A percentile compares a stretch with the other conserved stretches of the same genome.
These are phyloP conservation scores for Natrix natrix DNA, from an alignment of 2,797 vertebrate species.

Conservation along the genomic window DNA sequence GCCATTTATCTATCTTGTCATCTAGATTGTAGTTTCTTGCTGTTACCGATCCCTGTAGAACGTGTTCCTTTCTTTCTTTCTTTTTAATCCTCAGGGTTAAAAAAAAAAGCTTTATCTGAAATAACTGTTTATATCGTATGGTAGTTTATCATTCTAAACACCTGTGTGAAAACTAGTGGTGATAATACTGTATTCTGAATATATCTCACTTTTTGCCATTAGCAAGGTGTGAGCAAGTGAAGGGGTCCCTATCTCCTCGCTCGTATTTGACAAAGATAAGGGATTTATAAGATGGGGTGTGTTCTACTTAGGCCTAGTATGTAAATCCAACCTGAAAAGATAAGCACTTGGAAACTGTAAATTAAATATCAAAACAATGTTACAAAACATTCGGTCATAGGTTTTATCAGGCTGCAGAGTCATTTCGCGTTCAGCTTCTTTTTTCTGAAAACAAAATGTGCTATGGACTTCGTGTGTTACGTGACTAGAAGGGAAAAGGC, in stretches of 20 bases:
- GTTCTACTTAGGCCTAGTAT: conserved; percentile 68
- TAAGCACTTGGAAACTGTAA: conserved; percentile 73
- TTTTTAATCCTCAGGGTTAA: neutral
- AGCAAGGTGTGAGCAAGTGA: conserved; percentile 71
- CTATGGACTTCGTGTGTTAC: neutral
- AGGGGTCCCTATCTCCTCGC: conserved; percentile 63
- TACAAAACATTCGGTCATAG: conserved; percentile 27
- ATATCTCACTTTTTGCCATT: conserved; percentile 64
- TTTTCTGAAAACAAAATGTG: conserved; percentile 18
- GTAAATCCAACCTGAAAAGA: conserved; percentile 74
- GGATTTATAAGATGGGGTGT: conserved; percentile 74
- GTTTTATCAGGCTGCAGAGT: conserved; percentile 40
- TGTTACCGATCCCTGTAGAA: conserved; percentile 8
- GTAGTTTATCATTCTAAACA: conserved; percentile 70
- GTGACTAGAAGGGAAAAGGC: neutral
- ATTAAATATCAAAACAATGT: conserved; percentile 61
- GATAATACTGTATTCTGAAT: conserved; percentile 59
- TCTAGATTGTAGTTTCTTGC: neutral
- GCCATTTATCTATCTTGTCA: neutral
- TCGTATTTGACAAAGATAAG: conserved; percentile 83
- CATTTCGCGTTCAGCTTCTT: conserved; percentile 33
- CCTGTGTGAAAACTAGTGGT: conserved; percentile 60
- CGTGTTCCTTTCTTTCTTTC: neutral
- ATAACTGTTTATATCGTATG: conserved; percentile 73
- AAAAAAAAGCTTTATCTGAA: conserved; percentile 58